phyloP scores from a whole-genome alignment of 1,140 invertebrate species.

The Papilio xuthus region DNA sequence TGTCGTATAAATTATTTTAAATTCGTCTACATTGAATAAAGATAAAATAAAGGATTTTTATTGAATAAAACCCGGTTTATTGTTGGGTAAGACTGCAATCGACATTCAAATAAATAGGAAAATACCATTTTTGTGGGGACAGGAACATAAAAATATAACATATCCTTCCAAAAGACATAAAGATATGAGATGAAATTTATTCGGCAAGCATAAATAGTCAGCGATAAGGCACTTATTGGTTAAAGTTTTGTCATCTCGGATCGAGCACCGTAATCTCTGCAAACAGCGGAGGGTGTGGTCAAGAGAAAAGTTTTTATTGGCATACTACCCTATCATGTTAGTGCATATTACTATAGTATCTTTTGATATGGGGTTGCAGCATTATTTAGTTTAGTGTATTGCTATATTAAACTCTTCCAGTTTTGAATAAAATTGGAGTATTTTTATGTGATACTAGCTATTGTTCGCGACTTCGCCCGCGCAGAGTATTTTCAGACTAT shows the following conservation, averaged over 20 bases:
- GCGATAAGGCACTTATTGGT: constrained; percentile 19
- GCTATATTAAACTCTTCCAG: not conserved
- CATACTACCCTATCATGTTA: not conserved
- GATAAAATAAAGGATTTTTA: too few species aligned
- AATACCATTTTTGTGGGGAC: not conserved
- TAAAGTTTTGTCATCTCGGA: constrained; percentile 16
- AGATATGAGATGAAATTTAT: constrained; percentile 22
- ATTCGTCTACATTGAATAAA: too few species aligned
- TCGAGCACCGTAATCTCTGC: not conserved
- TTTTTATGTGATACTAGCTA: too few species aligned
- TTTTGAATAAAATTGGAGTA: not conserved
- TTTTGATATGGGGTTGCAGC: not conserved
- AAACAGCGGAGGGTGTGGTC: constrained; percentile 12
- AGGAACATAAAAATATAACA: constrained; percentile 11
- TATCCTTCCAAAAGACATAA: constrained; percentile 17
- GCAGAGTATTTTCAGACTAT: too few species aligned
- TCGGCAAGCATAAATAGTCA: constrained; percentile 16
- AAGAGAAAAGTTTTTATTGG: constrained; percentile 4
- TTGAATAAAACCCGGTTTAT: not conserved
- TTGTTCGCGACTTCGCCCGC: too few species aligned
- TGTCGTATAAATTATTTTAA: too few species aligned
- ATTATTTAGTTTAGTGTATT: too few species aligned
- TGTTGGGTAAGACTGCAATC: not conserved
- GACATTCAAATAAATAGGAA: not conserved
- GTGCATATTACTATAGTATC: not conserved